A percentile compares a stretch with the other conserved stretches of the same genome.
Evolutionary conservation across 2,797 vertebrate genomes (phyloP).

Genomic region (Leontocebus nigricollis): DNA sequence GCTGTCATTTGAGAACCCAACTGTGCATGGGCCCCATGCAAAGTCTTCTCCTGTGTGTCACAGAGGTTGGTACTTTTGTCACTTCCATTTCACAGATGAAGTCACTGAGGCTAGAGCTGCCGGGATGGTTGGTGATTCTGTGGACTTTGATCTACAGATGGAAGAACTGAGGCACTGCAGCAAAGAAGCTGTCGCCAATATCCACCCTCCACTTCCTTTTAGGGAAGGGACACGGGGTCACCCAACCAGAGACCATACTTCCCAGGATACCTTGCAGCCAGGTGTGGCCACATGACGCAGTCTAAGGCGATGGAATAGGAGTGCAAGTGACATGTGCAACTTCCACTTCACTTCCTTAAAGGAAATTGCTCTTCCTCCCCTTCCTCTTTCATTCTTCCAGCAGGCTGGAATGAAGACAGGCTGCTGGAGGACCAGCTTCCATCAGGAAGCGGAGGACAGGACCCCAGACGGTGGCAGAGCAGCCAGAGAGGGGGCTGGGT

Average conservation of each 20-base stretch:
- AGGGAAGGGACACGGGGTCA: neutral
- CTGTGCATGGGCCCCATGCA: neutral
- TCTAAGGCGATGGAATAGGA: neutral
- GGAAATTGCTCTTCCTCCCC: neutral
- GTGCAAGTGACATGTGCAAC: rapidly evolving
- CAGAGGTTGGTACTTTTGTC: neutral
- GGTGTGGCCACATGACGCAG: neutral
- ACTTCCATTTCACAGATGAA: neutral
- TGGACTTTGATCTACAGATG: neutral
- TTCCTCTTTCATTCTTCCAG: neutral
- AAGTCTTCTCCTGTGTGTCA: neutral
- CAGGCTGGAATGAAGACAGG: neutral
- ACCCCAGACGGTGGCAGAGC: neutral
- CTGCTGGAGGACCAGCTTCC: neutral
- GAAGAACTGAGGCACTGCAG: neutral
- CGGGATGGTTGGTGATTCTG: neutral
- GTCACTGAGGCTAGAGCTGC: neutral
- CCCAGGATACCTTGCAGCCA: neutral
- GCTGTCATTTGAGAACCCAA: neutral
- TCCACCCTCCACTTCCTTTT: neutral
- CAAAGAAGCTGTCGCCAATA: neutral
- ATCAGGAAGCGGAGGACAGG: neutral
- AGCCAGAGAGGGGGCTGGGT: neutral
- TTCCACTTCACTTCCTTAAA: neutral
- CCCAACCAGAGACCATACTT: neutral